These are phyloP conservation scores for Idaea aversata DNA, from an alignment of 2,888 invertebrate genomes.

Conservation along the genomic window DNA sequence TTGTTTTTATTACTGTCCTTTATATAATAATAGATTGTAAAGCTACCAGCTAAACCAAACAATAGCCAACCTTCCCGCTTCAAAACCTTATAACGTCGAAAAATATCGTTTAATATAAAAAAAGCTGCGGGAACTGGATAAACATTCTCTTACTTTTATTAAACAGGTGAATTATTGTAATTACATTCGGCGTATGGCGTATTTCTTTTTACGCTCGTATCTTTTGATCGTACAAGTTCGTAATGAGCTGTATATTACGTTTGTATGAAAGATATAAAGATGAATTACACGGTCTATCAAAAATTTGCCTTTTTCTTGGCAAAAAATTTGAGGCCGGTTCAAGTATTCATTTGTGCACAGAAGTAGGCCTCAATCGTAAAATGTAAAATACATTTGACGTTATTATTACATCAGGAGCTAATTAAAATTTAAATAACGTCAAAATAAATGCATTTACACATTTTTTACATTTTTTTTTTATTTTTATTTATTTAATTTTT, in stretches of 20 bases:
- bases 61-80: no score
- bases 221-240: background rate
- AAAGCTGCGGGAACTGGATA: slow-evolving; percentile 18
- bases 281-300: background rate
- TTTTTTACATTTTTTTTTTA: no score
- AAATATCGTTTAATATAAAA: slow-evolving; percentile 31
- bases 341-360: no score
- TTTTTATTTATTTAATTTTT: no score
- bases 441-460: no score
- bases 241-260: background rate
- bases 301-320: background rate
- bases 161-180: slow-evolving; percentile 26
- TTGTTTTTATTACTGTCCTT: no score
- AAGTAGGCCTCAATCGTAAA: no score
- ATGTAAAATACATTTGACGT: no score
- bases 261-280: background rate
- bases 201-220: slow-evolving; percentile 4
- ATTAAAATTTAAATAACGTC: no score
- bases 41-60: no score
- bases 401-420: no score
- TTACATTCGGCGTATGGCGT: slow-evolving; percentile 13
- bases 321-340: background rate
- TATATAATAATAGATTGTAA: no score
- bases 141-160: slow-evolving; percentile 29
- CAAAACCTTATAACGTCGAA: slow-evolving; percentile 6